A percentile compares a stretch with the other conserved stretches of the same genome.
Evolutionary conservation across 2,113 vertebrate genomes (phyloP).

Genomic region (Otolemur garnettii): DNA sequence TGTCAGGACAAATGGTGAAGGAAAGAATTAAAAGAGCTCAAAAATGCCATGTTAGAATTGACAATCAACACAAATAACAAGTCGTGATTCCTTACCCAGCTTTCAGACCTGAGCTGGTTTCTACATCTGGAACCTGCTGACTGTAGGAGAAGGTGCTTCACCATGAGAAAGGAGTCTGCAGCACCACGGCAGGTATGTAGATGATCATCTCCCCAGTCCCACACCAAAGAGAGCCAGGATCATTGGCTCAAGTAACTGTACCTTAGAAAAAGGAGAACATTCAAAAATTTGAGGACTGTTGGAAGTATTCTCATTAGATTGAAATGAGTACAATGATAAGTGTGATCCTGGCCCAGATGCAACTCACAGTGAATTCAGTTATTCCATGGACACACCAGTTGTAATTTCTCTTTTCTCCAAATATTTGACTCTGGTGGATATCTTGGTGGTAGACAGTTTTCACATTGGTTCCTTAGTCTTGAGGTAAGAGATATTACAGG

Average conservation of each 20-base stretch:
- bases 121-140: background rate
- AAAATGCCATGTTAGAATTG: background rate
- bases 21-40: background rate
- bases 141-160: background rate
- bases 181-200: accelerated
- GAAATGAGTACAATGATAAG: background rate
- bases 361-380: background rate
- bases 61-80: background rate
- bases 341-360: background rate
- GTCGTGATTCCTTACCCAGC: background rate
- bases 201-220: background rate
- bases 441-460: background rate
- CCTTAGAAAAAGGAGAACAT: background rate
- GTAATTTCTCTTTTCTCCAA: background rate
- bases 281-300: background rate
- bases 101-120: background rate
- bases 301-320: background rate
- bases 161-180: background rate
- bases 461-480: background rate
- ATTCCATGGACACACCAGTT: background rate
- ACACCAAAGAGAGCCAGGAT: background rate
- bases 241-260: background rate
- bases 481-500: background rate
- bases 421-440: background rate
- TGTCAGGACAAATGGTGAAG: background rate